A percentile compares a stretch with the other conserved stretches of the same genome.
Conservation (phyloP, 2,888 invertebrate genomes). For the Oligia strigilis region DNA sequence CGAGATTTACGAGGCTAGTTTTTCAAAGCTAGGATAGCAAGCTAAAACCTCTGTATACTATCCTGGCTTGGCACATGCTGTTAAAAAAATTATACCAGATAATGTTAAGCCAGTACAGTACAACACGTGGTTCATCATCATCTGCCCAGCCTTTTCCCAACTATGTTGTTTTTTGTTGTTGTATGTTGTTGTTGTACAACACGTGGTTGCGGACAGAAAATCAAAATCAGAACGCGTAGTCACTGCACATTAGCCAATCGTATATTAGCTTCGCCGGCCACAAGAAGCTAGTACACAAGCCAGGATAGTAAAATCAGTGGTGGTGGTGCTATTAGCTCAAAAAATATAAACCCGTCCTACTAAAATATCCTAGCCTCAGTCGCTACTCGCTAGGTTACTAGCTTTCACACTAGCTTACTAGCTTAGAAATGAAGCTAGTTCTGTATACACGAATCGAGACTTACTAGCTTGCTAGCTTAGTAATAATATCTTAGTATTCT, state of each 20-base stretch:
- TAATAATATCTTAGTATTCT: neutral
- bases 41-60: neutral
- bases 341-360: neutral
- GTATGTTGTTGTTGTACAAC: neutral
- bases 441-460: neutral
- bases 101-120: neutral
- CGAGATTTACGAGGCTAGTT: neutral
- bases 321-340: neutral
- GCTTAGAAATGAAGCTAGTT: neutral
- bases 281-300: neutral
- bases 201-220: neutral
- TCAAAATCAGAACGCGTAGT: neutral
- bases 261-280: neutral
- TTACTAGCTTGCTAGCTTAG: neutral
- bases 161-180: too few relatives aligned
- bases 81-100: neutral
- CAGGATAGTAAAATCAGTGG: neutral
- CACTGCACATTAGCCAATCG: neutral
- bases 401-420: neutral
- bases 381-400: neutral
- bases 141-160: too few relatives aligned
- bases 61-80: neutral
- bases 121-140: neutral
- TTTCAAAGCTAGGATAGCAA: neutral
- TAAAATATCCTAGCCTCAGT: neutral